phyloP scores from a whole-genome alignment of 2,888 invertebrate species.

The Drosophila recens region DNA sequence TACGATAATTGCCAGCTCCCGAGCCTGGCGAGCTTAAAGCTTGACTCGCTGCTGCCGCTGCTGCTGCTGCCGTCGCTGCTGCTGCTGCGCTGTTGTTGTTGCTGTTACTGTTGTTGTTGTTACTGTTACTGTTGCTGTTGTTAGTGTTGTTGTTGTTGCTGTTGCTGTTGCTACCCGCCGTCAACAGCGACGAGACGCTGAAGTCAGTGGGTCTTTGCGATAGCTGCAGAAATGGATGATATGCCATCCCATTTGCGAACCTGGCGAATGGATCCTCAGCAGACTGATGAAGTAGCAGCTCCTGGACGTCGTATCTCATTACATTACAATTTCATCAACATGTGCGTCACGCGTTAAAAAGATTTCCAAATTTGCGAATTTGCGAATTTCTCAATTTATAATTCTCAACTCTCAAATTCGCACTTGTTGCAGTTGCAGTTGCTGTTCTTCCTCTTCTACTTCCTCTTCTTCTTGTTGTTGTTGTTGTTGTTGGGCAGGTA shows the following conservation, averaged over 20 bases:
- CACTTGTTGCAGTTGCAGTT: constrained; percentile 23
- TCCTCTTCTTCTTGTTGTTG: neutral
- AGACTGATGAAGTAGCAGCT: constrained; percentile 86
- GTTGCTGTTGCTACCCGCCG: constrained; percentile 87
- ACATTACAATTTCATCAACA: constrained; percentile 84
- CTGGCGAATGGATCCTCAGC: constrained; percentile 86
- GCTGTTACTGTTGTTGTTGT: constrained; percentile 73
- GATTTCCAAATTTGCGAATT: neutral
- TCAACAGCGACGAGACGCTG: constrained; percentile 95
- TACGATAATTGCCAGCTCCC: constrained; percentile 58
- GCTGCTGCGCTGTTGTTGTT: constrained; percentile 45
- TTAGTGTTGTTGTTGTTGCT: constrained; percentile 69
- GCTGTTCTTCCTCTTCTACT: neutral
- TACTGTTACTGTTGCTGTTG: constrained; percentile 52
- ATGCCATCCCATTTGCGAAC: constrained; percentile 89
- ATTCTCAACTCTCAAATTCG: neutral
- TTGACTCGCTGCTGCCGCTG: constrained; percentile 59
- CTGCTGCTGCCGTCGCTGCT: constrained; percentile 29
- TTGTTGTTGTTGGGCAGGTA: constrained; percentile 40
- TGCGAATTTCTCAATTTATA: neutral
- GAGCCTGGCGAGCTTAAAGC: constrained; percentile 59
- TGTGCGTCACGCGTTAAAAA: constrained; percentile 70
- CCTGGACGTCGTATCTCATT: constrained; percentile 86
- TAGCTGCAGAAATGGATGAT: constrained; percentile 94
- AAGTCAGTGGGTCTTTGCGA: constrained; percentile 95